Base-by-base conservation (phyloP, 92 coral and sea anemone species). In the Epizoanthus ramosus region DNA sequence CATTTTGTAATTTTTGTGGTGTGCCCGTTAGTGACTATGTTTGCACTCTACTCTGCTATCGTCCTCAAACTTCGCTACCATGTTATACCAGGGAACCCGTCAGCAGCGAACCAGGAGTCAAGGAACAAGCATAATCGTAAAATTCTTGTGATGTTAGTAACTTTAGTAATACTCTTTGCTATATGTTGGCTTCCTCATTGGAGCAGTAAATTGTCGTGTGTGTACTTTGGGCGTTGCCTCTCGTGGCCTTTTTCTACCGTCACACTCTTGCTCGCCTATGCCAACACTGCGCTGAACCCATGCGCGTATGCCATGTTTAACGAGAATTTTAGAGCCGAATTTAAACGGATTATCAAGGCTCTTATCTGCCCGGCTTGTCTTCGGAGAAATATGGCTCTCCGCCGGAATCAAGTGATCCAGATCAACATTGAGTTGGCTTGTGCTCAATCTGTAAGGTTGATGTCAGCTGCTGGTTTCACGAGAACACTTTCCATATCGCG, bases 261-360 rank as follows among this genome's bases (percentile, higher is more conserved):
- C 41, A 73, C 72, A 1, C 69, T 13, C 50, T 19, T 45, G 45
- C 8, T 74, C 68, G 80, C 57, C 63, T 74, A 67, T 63, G 64
- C 84, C 13, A 80, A 75, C 57, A 35, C 81, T 8, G 81, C 70
- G 21, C 81, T 75, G 15, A 75, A 75, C 10, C 69, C 81, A n/a
- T 75, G 69, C 57, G 81, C 81, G 13, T 75, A 75, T 75, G 81
- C 81, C 3, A 58, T 75, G 69, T 75, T 75, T 13, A 76, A 58
- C 23, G 81, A 76, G 56, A 76, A 43, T 21, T 76, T 76, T 15
- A 58, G 68, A 60, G 69, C 81, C 39, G 81, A 76, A 57, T 59
- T 76, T 31, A 76, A 76, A 28, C 68, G 68, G 5, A n/a, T 76
- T 5, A 3, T 57, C 56, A 58, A 57, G 35, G 80, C 66, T 9